Percentiles rank a stretch among this genome's conserved stretches.
Evolutionary conservation across 2,888 invertebrate species (phyloP).

Genomic region (Diarsia dahlii): DNA sequence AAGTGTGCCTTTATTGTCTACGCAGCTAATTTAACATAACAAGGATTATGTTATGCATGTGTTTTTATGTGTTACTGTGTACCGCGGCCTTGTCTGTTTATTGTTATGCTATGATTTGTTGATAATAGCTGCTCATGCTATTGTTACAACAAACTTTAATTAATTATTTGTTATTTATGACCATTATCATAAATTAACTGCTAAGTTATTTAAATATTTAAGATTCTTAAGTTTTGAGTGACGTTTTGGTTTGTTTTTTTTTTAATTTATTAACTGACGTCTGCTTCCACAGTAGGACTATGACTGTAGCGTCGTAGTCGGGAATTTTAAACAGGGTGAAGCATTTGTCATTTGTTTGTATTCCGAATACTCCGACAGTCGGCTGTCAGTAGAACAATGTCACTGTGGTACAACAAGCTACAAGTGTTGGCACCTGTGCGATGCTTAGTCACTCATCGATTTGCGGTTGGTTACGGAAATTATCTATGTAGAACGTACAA

Average conservation of each 20-base stretch:
- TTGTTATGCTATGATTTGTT: conserved; percentile 60
- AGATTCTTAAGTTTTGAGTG: conserved; percentile 7
- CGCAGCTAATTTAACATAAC: conserved; percentile 57
- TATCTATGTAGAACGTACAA: conserved; percentile 69
- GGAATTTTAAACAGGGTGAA: background rate
- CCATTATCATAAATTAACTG: conserved; percentile 37
- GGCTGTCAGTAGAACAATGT: conserved; percentile 21
- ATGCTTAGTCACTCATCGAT: conserved; percentile 52
- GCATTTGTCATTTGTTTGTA: conserved; percentile 9
- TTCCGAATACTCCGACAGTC: conserved; percentile 16
- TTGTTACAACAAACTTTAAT: conserved; percentile 51
- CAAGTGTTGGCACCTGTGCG: conserved; percentile 25
- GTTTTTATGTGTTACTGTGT: conserved; percentile 49
- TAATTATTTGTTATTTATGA: conserved; percentile 54
- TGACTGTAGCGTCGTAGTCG: background rate
- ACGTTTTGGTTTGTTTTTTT: background rate
- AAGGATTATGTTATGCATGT: conserved; percentile 50
- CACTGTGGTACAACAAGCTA: conserved; percentile 25
- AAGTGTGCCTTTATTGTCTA: conserved; percentile 55
- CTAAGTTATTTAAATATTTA: conserved; percentile 41
- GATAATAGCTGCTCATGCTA: conserved; percentile 53
- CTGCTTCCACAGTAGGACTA: background rate
- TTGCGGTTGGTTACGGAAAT: conserved; percentile 61
- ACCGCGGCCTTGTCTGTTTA: conserved; percentile 56
- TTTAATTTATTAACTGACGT: background rate